Base-by-base conservation (phyloP, 2,888 invertebrate genomes). In the Thyatira batis region DNA sequence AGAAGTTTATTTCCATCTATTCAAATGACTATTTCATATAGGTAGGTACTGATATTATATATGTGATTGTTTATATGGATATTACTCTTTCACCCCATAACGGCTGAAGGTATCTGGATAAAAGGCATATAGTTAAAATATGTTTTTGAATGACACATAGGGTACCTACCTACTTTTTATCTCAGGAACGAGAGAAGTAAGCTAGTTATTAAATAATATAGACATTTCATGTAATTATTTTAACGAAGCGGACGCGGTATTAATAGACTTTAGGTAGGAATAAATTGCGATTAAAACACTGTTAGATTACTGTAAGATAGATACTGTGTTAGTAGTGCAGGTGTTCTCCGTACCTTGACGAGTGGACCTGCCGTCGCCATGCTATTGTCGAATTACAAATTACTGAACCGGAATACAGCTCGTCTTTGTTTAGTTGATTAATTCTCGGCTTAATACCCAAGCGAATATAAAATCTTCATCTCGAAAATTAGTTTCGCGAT, bases 281-380 rank as follows among this genome's bases (percentile, higher is more conserved):
- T 46, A 28, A 6, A 25, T 49, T 49, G 53, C 44, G 46, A 49
- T 52, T 54, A 54, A 39, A 17, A 17, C 39, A 8, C 13, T 5
- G 8, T 39, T 39, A 17, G 13, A 17, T 39, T 39, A 39, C 39
- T 39, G 39, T 17, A 17, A 17, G 17, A 17, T 23, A 17, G 4
- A 17, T 39, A 17, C 39, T 39, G 39, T 39, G 39, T n/a, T 39
- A 33, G 1, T 1, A 1, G 6, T 17, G 17, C 39, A 8, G 39
- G 39, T 60, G 57, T 57, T 54, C 61, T 60, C 48, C 45, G 63
- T 69, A 69, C 67, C 76, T 69, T 73, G 72, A 72, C 67, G 39
- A 39, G 39, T 8, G 17, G 39, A 17, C 39, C 39, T 39, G 39
- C 39, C 39, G n/a, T 33, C 33, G 33, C 49, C 33, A 23, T n/a